Conservation (phyloP, 2,113 vertebrate genomes). For the Tetraodon nigroviridis region DNA sequence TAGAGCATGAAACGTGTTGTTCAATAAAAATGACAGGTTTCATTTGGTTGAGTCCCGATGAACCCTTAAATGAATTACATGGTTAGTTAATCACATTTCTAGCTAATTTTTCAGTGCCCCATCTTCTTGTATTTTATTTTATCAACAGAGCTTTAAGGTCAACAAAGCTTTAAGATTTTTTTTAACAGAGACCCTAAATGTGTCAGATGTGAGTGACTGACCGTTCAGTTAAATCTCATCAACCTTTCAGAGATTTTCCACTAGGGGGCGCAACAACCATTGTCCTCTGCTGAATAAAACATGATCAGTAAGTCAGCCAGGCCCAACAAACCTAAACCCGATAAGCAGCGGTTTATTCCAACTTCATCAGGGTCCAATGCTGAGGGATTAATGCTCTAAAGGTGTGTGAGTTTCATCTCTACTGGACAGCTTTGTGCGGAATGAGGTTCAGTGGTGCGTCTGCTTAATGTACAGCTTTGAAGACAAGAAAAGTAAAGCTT, state of each 20-base stretch:
- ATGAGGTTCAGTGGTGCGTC: too few species aligned
- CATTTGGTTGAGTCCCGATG: too few species aligned
- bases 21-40: too few species aligned
- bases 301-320: slow-evolving; percentile 9
- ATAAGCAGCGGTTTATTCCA: background rate
- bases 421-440: too few species aligned
- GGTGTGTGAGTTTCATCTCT: too few species aligned
- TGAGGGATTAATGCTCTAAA: background rate
- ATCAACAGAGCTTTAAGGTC: background rate
- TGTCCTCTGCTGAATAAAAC: slow-evolving; percentile 39
- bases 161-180: background rate
- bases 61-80: too few species aligned
- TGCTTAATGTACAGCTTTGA: too few species aligned
- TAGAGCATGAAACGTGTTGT: too few species aligned
- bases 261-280: slow-evolving; percentile 50
- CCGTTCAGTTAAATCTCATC: slow-evolving; percentile 26
- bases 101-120: background rate
- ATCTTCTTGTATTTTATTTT: too few species aligned
- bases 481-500: too few species aligned
- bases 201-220: slow-evolving; percentile 10
- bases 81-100: slow-evolving; percentile 2
- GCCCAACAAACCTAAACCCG: slow-evolving; percentile 8
- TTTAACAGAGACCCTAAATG: background rate
- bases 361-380: background rate
- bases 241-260: slow-evolving; percentile 33